Evolutionary conservation across 2,888 invertebrate genomes (phyloP), one percentile per base, ranked within the genome.

Genomic region (Bhutanitis thaidina): DNA sequence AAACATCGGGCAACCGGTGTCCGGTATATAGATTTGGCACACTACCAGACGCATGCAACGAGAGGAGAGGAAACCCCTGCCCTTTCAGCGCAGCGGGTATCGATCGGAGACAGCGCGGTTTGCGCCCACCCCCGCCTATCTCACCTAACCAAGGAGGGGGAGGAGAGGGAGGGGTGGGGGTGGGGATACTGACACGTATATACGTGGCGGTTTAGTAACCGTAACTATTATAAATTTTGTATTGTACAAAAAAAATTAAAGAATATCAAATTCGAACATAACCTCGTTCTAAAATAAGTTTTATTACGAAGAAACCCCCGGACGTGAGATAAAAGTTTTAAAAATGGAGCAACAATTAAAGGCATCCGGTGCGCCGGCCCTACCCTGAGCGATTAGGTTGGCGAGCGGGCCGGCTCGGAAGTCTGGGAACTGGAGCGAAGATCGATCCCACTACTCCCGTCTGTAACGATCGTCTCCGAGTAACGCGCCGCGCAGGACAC

Each of bases 71-170:
- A n/a, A 27, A 4, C 25, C 43, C 49, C 32, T 7, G 25, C 37
- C 37, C 14, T 4, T 9, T 15, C 47, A 25, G 47, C 43, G 49
- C 43, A 37, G 38, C n/a, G 15, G 34, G 1, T 43, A 49, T 49
- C 43, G 49, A 49, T 49, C 43, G 38, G 27, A 49, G 38, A 34
- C 38, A 27, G 40, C 35, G 38, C 25, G 43, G 13, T 15, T 27
- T 16, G 37, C 38, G 10, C n/a, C 29, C 20, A 2, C 37, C 7
- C 27, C 15, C 45, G 7, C 37, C 43, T 9, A 16, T 15, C 30
- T 4, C 43, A 7, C 16, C 16, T 14, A 9, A 8, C n/a, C n/a
- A 9, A 13, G 29, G 13, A 14, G 40, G 16, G 3, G 14, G 10
- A 7, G 27, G n/a, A 0, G 29, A 9, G 29, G 29, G 13, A 14